These are phyloP conservation scores for Amphilophus citrinellus DNA, from an alignment of 2,113 vertebrate genomes.

Conservation along the genomic window DNA sequence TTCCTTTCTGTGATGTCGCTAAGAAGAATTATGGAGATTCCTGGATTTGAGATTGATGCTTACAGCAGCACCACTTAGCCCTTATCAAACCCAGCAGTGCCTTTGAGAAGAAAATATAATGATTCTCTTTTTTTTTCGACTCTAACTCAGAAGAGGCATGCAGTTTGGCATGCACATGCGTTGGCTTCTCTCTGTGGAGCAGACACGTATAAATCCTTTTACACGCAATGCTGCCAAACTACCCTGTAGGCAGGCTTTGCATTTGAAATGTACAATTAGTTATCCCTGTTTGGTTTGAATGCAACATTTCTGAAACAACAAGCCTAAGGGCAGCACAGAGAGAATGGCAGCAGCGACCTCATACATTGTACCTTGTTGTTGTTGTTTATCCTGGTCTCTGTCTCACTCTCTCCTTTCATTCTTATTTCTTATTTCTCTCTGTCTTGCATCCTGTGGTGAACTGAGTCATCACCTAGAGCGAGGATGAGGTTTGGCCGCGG, in stretches of 20 bases:
- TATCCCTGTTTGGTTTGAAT: slow-evolving; percentile 78
- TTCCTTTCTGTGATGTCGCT: background rate
- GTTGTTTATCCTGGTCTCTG: background rate
- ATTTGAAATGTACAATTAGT: slow-evolving; percentile 82
- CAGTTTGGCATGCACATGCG: slow-evolving; percentile 68
- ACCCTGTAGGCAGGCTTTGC: slow-evolving; percentile 79
- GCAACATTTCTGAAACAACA: slow-evolving; percentile 71
- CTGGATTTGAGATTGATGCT: slow-evolving; percentile 1
- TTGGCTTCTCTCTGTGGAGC: slow-evolving; percentile 65
- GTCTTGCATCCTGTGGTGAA: slow-evolving; percentile 31
- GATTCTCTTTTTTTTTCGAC: slow-evolving; percentile 21
- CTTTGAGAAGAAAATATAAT: slow-evolving; percentile 37
- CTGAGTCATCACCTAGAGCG: slow-evolving; percentile 7
- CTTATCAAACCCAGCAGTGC: slow-evolving; percentile 42
- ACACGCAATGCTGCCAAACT: slow-evolving; percentile 73
- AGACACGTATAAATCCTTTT: slow-evolving; percentile 77
- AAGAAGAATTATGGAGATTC: slow-evolving; percentile 9
- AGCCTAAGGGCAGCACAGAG: slow-evolving; percentile 47
- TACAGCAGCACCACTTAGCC: slow-evolving; percentile 22
- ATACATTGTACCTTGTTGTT: slow-evolving; percentile 32
- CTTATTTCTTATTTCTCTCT: slow-evolving; percentile 1
- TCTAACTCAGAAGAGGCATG: slow-evolving; percentile 52
- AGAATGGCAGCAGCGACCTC: slow-evolving; percentile 51
- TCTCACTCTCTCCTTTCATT: slow-evolving; percentile 19
- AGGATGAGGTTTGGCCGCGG: background rate